A percentile compares a stretch with the other conserved stretches of the same genome.
Evolutionary conservation across 2,113 vertebrate genomes (phyloP).

Genomic region (Plecotus auritus): DNA sequence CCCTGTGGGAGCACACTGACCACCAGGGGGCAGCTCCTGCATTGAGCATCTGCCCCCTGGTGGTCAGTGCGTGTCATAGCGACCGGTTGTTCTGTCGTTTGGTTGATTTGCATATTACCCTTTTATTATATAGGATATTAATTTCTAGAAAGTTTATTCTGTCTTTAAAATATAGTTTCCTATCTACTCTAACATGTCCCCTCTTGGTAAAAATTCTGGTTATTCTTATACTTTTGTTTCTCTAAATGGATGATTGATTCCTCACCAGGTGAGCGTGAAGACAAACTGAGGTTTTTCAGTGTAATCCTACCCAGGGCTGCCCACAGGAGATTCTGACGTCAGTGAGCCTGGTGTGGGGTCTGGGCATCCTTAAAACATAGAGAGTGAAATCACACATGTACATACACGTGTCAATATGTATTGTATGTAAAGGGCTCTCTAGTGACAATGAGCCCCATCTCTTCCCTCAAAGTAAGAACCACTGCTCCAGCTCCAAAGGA

Average conservation of each 20-base stretch:
- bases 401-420: too few relatives aligned
- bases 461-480: neutral
- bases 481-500: neutral
- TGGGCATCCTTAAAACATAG: neutral
- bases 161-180: neutral
- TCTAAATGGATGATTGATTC: neutral
- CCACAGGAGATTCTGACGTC: neutral
- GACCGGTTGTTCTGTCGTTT: too few relatives aligned
- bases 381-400: neutral
- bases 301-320: neutral
- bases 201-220: neutral
- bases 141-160: constrained; percentile 11
- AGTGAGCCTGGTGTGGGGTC: neutral
- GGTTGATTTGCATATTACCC: too few relatives aligned
- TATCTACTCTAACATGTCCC: neutral
- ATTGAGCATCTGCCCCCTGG: too few relatives aligned
- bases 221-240: neutral
- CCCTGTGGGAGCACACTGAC: too few relatives aligned
- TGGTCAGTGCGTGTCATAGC: too few relatives aligned
- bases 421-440: neutral
- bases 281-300: neutral
- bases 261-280: neutral
- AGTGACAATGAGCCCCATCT: neutral
- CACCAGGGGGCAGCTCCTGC: too few relatives aligned
- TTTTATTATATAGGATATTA: neutral